phyloP scores from a whole-genome alignment of 92 coral and sea anemone genomes.

The Blastomussa wellsi region DNA sequence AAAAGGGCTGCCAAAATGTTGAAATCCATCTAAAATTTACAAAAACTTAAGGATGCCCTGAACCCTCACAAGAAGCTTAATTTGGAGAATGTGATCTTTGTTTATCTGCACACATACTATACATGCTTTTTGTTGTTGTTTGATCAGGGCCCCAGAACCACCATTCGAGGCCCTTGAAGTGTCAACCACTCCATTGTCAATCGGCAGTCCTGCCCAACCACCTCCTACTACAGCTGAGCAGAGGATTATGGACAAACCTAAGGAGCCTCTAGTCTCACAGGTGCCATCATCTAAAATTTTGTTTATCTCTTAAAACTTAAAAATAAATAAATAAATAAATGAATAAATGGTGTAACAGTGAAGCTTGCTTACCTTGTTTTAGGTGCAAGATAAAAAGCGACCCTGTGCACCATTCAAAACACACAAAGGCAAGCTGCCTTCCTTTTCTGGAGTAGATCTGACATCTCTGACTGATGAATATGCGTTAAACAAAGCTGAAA shows the following conservation, averaged over 20 bases:
- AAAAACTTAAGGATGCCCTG: too few relatives aligned
- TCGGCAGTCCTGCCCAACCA: slow-evolving; percentile 64
- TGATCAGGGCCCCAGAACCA: slow-evolving; percentile 79
- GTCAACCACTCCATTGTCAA: slow-evolving; percentile 67
- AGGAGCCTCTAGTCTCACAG: slow-evolving; percentile 12
- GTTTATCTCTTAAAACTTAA: background rate
- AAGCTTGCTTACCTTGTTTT: background rate
- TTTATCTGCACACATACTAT: too few relatives aligned
- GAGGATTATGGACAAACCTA: slow-evolving; percentile 25
- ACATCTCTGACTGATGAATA: slow-evolving; percentile 74
- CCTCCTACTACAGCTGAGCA: slow-evolving; percentile 27
- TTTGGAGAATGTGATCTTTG: too few relatives aligned
- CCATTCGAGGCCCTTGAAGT: slow-evolving; percentile 67
- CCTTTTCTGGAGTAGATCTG: slow-evolving; percentile 83
- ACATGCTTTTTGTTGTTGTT: background rate
- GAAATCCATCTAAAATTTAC: too few relatives aligned
- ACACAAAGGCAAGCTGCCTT: slow-evolving; percentile 76
- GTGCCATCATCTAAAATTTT: background rate
- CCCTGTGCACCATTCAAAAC: slow-evolving; percentile 58
- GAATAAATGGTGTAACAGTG: background rate
- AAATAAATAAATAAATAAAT: too few relatives aligned
- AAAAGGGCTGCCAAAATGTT: too few relatives aligned
- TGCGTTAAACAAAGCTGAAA: slow-evolving; percentile 33
- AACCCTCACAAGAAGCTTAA: too few relatives aligned
- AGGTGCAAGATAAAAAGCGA: slow-evolving; percentile 36